Conservation (phyloP, 2,113 vertebrate species). For the Ciconia boyciana region DNA sequence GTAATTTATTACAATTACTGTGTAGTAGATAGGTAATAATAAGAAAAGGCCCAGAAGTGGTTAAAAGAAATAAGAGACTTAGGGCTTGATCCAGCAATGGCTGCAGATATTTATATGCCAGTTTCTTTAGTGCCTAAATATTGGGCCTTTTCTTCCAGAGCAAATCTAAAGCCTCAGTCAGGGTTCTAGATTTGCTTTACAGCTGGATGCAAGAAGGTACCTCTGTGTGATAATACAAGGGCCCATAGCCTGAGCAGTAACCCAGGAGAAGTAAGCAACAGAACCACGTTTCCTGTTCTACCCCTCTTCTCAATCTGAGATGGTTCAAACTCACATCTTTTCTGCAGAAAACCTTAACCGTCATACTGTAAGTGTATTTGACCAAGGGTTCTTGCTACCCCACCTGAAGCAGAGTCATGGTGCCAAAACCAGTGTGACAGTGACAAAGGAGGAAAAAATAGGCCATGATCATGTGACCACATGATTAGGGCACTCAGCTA, state of each 20-base stretch:
- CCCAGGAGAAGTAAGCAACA: neutral
- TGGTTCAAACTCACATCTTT: neutral
- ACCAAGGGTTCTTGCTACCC: neutral
- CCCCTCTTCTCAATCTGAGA: neutral
- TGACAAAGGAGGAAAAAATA: neutral
- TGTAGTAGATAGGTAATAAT: neutral
- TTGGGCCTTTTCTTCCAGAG: neutral
- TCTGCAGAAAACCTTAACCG: neutral
- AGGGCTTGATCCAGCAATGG: neutral
- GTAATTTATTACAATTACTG: neutral
- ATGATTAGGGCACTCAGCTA: neutral
- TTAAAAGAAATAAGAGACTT: neutral
- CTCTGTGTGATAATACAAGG: neutral
- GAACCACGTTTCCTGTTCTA: neutral
- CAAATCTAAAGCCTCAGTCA: neutral
- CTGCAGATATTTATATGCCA: neutral
- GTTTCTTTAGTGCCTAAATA: neutral
- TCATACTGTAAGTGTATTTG: neutral
- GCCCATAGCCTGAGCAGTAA: neutral
- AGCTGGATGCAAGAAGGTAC: neutral
- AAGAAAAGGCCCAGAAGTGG: neutral
- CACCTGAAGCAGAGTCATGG: neutral
- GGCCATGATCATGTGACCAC: neutral
- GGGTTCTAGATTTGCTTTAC: neutral
- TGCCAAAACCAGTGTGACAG: neutral